phyloP scores from a whole-genome alignment of 2,888 invertebrate species.

The Stenotaenia linearis region DNA sequence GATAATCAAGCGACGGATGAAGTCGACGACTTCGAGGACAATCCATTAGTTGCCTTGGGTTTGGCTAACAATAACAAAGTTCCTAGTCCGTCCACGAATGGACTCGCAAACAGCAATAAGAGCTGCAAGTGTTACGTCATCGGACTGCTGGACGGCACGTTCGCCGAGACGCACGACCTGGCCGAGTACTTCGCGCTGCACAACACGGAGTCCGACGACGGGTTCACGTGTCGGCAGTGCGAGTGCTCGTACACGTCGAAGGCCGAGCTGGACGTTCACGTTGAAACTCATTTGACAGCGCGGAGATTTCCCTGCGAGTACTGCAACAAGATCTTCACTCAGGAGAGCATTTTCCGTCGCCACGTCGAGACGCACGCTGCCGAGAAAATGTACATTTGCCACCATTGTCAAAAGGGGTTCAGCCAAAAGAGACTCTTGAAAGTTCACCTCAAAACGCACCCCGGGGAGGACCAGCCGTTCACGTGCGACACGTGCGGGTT shows the following conservation, averaged over 20 bases:
- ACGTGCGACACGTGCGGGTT: neutral
- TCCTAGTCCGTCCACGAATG: neutral
- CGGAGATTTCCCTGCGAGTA: neutral
- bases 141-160: constrained; percentile 19
- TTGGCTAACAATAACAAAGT: neutral
- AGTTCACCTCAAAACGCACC: constrained; percentile 22
- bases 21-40: neutral
- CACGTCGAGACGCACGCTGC: constrained; percentile 12
- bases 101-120: neutral
- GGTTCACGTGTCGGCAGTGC: constrained; percentile 19
- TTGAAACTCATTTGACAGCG: neutral
- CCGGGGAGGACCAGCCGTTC: constrained; percentile 11
- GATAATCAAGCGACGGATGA: no score
- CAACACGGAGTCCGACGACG: neutral
- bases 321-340: constrained; percentile 26
- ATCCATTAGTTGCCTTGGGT: neutral
- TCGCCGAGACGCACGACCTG: constrained; percentile 24
- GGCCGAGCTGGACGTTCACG: neutral
- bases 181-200: neutral
- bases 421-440: neutral
- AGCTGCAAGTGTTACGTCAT: neutral
- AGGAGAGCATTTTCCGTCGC: neutral
- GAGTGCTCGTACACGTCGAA: constrained; percentile 21
- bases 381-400: constrained; percentile 8
- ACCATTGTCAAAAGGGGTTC: constrained; percentile 21